phyloP scores from a whole-genome alignment of 2,113 vertebrate species.

The human region DNA sequence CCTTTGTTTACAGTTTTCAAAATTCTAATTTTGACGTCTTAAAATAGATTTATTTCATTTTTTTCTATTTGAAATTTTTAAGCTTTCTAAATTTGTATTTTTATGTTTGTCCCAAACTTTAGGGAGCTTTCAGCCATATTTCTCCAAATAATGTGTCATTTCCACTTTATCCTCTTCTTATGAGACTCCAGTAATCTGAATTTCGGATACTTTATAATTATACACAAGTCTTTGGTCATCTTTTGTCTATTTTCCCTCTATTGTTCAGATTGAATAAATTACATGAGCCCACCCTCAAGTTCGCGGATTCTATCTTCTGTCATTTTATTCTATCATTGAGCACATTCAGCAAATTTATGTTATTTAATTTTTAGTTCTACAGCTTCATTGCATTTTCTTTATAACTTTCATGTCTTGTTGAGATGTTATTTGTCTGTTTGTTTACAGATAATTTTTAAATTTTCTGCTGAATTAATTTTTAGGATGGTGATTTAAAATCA shows the following conservation, averaged over 20 bases:
- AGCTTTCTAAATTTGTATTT: background rate
- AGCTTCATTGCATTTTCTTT: background rate
- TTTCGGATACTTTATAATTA: background rate
- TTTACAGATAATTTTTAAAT: background rate
- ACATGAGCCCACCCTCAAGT: background rate
- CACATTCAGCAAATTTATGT: background rate
- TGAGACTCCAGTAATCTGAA: background rate
- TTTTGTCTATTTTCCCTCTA: background rate
- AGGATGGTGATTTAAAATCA: background rate
- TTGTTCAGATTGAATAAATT: background rate
- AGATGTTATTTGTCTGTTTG: background rate
- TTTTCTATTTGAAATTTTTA: background rate
- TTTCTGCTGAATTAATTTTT: background rate
- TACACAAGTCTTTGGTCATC: background rate
- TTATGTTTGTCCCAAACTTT: background rate
- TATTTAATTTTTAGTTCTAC: background rate
- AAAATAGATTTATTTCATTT: background rate
- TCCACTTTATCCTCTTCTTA: background rate
- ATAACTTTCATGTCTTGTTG: background rate
- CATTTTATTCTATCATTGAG: background rate
- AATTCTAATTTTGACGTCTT: background rate
- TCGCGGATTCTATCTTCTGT: background rate
- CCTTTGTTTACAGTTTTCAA: background rate
- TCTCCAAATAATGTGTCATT: background rate
- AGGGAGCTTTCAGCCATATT: background rate